Evolutionary conservation across 2,888 invertebrate species (phyloP).

Genomic region (Cheilosia impressa): DNA sequence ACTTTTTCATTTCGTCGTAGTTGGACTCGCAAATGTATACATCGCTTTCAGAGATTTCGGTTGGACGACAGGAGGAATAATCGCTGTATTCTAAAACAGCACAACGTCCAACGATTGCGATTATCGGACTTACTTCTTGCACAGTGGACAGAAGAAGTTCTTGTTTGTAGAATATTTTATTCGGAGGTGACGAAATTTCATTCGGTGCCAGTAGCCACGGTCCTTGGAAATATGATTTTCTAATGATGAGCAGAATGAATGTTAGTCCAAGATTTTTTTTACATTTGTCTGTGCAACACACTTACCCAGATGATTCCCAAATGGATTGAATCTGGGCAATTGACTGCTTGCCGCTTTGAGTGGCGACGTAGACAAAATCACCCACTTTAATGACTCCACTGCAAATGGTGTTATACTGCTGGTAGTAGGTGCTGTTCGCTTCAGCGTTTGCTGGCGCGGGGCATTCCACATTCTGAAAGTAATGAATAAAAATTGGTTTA

Average conservation of each 20-base stretch:
- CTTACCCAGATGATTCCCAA: slow-evolving; percentile 91
- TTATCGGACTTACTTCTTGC: slow-evolving; percentile 95
- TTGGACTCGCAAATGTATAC: slow-evolving; percentile 96
- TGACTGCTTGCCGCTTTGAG: slow-evolving; percentile 94
- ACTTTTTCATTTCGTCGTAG: slow-evolving; percentile 94
- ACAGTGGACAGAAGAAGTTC: slow-evolving; percentile 96
- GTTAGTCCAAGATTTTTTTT: not conserved
- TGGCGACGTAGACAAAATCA: slow-evolving; percentile 97
- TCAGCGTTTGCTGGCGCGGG: slow-evolving; percentile 88
- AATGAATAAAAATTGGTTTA: not conserved
- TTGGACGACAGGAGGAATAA: slow-evolving; percentile 94
- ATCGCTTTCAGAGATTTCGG: slow-evolving; percentile 96
- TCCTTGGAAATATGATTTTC: slow-evolving; percentile 95
- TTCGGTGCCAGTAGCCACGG: slow-evolving; percentile 95
- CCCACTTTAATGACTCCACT: slow-evolving; percentile 94
- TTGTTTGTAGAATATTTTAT: slow-evolving; percentile 94
- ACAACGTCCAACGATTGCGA: slow-evolving; percentile 96
- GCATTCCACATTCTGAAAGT: slow-evolving; percentile 90
- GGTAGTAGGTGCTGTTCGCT: slow-evolving; percentile 93
- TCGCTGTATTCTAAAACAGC: slow-evolving; percentile 95
- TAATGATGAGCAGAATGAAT: slow-evolving; percentile 85
- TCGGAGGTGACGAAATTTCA: slow-evolving; percentile 91
- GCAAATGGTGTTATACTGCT: slow-evolving; percentile 94
- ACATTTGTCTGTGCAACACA: not conserved
- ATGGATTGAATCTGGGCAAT: slow-evolving; percentile 97